Base-by-base conservation (phyloP, 1,140 invertebrate species). In the Drosophila pallidifrons region DNA sequence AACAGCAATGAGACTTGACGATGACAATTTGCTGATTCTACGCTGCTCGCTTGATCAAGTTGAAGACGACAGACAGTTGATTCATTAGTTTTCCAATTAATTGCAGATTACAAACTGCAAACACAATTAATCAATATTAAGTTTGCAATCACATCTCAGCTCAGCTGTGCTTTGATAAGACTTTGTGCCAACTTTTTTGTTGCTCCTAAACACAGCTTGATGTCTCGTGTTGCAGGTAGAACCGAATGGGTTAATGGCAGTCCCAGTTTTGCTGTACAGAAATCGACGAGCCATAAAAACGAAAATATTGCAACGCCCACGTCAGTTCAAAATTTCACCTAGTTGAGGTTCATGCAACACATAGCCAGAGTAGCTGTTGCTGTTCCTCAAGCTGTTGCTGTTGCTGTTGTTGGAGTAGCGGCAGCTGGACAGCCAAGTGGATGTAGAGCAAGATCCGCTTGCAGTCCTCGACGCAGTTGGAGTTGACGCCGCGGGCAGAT, bases 301-400 rank as follows among this genome's bases (percentile, higher is more conserved):
- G 63, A 86, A 81, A 77, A 80, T 79, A 83, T 83, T 78, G 58
- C 75, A 59, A 82, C 82, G 83, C 82, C 82, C 76, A 86, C 82
- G 68, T 52, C 57, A 65, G 60, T 60, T 69, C 68, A 75, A 86
- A 86, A 82, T 86, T 86, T 86, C 82, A 89, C 85, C 71, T 77
- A 73, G 64, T 55, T 52, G 57, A 59, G 20, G 10, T 25, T 5
- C 38, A 58, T 38, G 35, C 35, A 38, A 38, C 35, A 58, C 66
- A 49, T 41, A 65, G 38, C 41, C 78, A 67, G 20, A 25, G 20
- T 25, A 25, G 20, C 20, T 20, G 20, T 25, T 16, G 16, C 16
- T 16, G 20, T 20, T 25, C n/a, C n/a, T n/a, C n/a, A n/a, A 25
- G 20, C 20, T 20, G 20, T 25, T 16, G 16, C 16, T 16, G 20